Conservation (phyloP, 2,888 invertebrate genomes). For the Rhagonycha lutea region DNA sequence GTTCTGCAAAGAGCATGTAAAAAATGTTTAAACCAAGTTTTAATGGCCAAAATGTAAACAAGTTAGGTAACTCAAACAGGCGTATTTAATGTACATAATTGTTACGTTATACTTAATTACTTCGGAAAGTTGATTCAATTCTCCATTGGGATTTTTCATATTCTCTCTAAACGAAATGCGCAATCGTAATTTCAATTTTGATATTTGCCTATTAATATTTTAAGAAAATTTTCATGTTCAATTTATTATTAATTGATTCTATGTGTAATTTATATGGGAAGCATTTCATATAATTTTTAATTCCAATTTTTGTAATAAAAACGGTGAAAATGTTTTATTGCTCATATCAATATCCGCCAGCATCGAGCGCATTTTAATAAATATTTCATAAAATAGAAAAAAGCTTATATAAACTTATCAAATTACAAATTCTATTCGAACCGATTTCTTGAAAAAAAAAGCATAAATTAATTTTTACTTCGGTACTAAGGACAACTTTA, state of each 20-base stretch:
- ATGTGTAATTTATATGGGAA: background rate
- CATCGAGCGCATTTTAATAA: too few relatives aligned
- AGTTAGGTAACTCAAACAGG: background rate
- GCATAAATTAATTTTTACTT: too few relatives aligned
- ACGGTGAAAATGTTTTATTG: too few relatives aligned
- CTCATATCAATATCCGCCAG: too few relatives aligned
- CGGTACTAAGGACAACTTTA: too few relatives aligned
- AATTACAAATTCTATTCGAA: too few relatives aligned
- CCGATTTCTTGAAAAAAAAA: too few relatives aligned
- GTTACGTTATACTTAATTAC: background rate
- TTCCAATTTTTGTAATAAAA: too few relatives aligned
- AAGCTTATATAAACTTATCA: too few relatives aligned
- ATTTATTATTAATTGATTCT: background rate
- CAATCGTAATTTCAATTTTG: background rate
- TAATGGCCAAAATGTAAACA: background rate
- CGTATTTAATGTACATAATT: background rate
- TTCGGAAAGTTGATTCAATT: background rate
- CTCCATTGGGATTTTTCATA: background rate
- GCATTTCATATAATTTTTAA: too few relatives aligned
- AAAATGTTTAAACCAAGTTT: background rate
- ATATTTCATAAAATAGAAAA: too few relatives aligned
- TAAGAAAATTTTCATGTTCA: background rate
- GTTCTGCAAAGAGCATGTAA: background rate
- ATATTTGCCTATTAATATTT: background rate
- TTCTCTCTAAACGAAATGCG: background rate